These are phyloP conservation scores for Corythoichthys intestinalis DNA, from an alignment of 2,113 vertebrate genomes.

Conservation along the genomic window DNA sequence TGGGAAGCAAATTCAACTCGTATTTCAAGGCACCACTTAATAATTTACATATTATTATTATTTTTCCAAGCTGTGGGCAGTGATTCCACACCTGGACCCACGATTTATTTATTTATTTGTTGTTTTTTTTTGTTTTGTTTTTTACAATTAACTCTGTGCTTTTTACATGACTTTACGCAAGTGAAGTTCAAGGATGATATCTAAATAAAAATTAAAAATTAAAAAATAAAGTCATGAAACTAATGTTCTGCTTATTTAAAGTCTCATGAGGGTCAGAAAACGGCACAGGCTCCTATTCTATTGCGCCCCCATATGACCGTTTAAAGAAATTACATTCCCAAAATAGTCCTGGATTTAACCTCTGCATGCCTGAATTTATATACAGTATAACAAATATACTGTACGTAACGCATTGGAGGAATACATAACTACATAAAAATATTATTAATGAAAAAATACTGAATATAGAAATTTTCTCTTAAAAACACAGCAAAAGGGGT, in stretches of 20 bases:
- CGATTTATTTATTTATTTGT: no score
- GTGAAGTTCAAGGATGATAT: neutral
- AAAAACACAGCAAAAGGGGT: no score
- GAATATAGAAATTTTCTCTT: no score
- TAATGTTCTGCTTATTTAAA: neutral
- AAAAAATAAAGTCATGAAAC: neutral
- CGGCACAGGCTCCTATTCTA: neutral
- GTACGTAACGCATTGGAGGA: no score
- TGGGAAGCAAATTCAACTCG: neutral
- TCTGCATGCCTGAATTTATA: no score
- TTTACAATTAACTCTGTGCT: slow-evolving; percentile 4
- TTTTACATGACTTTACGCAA: neutral
- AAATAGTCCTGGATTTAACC: no score
- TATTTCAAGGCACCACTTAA: neutral
- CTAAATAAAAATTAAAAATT: neutral
- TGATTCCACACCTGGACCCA: neutral
- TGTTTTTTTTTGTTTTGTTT: no score
- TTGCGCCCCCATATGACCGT: no score
- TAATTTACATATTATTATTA: neutral
- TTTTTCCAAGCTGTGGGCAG: neutral
- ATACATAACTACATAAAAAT: no score
- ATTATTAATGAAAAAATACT: no score
- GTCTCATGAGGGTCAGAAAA: neutral
- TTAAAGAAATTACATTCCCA: no score
- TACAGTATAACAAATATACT: no score